Evolutionary conservation across 1,140 invertebrate species (phyloP).

Genomic region (Zaprionus davidi): DNA sequence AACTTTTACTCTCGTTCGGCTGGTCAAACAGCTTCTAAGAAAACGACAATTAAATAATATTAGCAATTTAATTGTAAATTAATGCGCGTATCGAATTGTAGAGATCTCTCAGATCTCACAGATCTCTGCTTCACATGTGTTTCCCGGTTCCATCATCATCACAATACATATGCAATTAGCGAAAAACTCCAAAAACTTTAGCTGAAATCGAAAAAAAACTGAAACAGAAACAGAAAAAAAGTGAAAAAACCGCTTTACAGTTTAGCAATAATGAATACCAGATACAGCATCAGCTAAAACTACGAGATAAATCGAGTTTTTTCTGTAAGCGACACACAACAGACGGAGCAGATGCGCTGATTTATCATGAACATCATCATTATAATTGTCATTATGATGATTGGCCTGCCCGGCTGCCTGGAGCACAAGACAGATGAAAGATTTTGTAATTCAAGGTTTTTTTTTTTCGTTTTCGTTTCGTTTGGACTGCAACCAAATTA

Average conservation of each 20-base stretch:
- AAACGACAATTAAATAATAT: slow-evolving; percentile 31
- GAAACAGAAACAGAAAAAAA: background rate
- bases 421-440: slow-evolving; percentile 51
- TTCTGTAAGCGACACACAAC: slow-evolving; percentile 8
- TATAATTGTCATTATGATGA: slow-evolving; percentile 1
- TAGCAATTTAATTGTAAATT: slow-evolving; percentile 33
- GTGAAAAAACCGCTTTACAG: slow-evolving; percentile 19
- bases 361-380: slow-evolving; percentile 33
- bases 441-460: slow-evolving; percentile 82
- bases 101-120: background rate
- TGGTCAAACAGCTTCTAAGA: slow-evolving; percentile 38
- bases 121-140: background rate
- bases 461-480: slow-evolving; percentile 48
- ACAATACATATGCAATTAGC: slow-evolving; percentile 34
- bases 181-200: slow-evolving; percentile 18
- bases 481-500: slow-evolving; percentile 58
- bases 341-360: slow-evolving; percentile 41
- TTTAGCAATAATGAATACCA: slow-evolving; percentile 36
- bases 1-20: slow-evolving; percentile 44
- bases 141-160: background rate
- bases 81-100: slow-evolving; percentile 37
- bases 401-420: slow-evolving; percentile 48
- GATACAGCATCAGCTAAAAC: slow-evolving; percentile 4
- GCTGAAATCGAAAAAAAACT: background rate
- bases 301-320: slow-evolving; percentile 13